Evolutionary conservation across 2,113 vertebrate species (phyloP).

Genomic region (rabbit (Oryctolagus cuniculus)): DNA sequence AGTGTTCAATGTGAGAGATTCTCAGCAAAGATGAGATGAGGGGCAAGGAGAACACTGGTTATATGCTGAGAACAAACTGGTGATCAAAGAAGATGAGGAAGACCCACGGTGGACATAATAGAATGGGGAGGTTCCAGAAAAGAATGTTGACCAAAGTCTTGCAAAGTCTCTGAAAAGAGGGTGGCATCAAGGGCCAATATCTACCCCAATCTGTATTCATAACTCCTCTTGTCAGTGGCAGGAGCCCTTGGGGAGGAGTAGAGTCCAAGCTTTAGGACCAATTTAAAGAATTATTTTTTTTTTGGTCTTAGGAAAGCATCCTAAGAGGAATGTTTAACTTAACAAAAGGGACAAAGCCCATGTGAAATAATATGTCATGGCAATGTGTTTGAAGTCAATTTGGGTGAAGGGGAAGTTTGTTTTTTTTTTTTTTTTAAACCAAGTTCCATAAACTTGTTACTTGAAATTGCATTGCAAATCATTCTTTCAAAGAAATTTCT

Average conservation of each 20-base stretch:
- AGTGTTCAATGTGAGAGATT: neutral
- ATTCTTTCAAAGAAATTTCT: too few species aligned
- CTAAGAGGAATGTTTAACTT: constrained; percentile 4
- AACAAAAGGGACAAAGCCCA: neutral
- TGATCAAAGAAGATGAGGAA: neutral
- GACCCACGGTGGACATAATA: neutral
- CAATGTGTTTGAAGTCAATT: neutral
- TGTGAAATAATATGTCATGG: neutral
- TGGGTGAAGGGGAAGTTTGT: neutral
- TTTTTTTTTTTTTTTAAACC: too few species aligned
- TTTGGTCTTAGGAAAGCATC: neutral
- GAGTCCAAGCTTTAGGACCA: neutral
- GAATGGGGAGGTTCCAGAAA: neutral
- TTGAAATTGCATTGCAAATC: too few species aligned
- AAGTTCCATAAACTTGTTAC: too few species aligned
- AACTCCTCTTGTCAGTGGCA: neutral
- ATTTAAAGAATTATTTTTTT: neutral
- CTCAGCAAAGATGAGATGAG: neutral
- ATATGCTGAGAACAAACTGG: neutral
- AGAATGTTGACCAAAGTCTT: neutral
- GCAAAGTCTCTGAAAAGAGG: neutral
- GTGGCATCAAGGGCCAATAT: rapidly evolving
- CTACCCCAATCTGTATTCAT: neutral
- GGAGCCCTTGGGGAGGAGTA: neutral
- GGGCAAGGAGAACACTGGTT: neutral